Percentiles rank a stretch among this genome's conserved stretches.
These are phyloP conservation scores for Poeciliopsis retropinna DNA, from an alignment of 2,113 vertebrate genomes.

Conservation along the genomic window DNA sequence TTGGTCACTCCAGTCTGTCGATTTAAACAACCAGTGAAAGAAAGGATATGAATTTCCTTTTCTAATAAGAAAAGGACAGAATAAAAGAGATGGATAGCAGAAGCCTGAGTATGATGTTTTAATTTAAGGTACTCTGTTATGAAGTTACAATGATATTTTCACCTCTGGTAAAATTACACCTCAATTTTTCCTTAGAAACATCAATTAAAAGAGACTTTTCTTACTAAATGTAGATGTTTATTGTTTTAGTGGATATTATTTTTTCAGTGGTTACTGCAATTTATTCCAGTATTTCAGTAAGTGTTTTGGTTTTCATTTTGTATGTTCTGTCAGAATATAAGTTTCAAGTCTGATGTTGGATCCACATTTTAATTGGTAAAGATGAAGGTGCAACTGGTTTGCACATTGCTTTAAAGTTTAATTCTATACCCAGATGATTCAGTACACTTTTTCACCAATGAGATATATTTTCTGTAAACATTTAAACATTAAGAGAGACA, in stretches of 20 bases:
- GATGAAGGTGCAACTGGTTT: conserved; percentile 63
- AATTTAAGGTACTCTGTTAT: conserved; percentile 8
- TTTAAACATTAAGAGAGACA: too few species aligned
- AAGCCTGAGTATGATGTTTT: background rate
- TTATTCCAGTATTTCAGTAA: background rate
- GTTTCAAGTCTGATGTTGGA: conserved; percentile 57
- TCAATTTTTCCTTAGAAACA: conserved; percentile 23
- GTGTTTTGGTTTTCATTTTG: conserved; percentile 26
- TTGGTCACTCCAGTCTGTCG: conserved; percentile 9
- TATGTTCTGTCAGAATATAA: conserved; percentile 19
- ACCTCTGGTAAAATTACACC: conserved; percentile 1
- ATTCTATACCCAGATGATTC: conserved; percentile 36
- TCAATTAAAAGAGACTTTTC: conserved; percentile 31
- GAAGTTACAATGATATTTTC: background rate
- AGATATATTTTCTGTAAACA: too few species aligned
- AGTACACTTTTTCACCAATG: too few species aligned
- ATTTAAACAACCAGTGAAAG: conserved; percentile 22
- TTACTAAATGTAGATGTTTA: background rate
- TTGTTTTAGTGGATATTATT: conserved; percentile 22
- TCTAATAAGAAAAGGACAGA: too few species aligned
- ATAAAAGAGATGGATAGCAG: too few species aligned
- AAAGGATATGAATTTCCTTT: background rate
- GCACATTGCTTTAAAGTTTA: conserved; percentile 72
- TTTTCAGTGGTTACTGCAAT: conserved; percentile 17
- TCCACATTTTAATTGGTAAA: conserved; percentile 62